Conservation (phyloP, 2,113 vertebrate genomes). For the Acrocephalus kingi region DNA sequence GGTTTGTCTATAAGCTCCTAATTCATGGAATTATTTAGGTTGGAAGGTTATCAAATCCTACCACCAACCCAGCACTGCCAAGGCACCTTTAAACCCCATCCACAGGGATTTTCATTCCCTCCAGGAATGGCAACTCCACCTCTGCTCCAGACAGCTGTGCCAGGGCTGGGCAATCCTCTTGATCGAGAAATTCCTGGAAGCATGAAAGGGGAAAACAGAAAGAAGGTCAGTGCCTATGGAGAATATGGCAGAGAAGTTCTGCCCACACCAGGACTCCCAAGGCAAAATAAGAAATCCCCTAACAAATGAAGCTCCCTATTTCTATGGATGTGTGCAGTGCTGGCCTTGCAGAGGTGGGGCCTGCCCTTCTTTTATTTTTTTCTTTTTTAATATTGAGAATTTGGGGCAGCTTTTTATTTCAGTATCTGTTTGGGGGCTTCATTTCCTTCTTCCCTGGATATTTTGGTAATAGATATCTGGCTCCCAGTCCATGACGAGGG, state of each 20-base stretch:
- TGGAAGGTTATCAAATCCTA: neutral
- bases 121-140: neutral
- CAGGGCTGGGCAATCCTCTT: neutral
- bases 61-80: neutral
- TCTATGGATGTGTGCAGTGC: neutral
- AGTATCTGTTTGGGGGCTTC: neutral
- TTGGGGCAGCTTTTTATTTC: neutral
- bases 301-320: neutral
- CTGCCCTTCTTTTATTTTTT: neutral
- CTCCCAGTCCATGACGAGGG: fast-evolving
- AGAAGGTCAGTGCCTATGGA: fast-evolving
- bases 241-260: neutral
- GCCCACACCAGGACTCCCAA: neutral
- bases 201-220: neutral
- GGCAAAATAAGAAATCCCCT: neutral
- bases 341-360: neutral
- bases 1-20: neutral
- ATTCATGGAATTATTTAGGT: neutral
- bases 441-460: neutral
- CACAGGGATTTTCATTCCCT: neutral
- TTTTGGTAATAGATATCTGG: neutral
- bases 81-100: neutral
- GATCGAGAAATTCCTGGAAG: neutral
- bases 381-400: neutral
- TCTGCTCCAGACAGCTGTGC: neutral